Evolutionary conservation across 1,140 invertebrate genomes (phyloP).

Genomic region (Cataglyphis hispanica): DNA sequence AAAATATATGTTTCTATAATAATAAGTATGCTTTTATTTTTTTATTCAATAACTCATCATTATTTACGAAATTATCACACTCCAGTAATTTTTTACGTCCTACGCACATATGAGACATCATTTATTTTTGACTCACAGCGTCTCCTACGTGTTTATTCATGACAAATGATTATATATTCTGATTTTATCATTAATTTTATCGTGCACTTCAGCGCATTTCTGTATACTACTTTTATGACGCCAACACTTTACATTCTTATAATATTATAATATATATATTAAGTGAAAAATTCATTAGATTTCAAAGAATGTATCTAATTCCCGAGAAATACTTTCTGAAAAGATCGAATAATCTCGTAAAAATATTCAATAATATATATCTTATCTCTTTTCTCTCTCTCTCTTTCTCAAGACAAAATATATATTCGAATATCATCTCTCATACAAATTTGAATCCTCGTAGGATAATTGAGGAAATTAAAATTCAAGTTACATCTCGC

Average conservation of each 20-base stretch:
- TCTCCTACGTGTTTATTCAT: constrained; percentile 17
- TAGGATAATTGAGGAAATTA: constrained; percentile 42
- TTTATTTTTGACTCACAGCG: constrained; percentile 7
- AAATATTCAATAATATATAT: constrained; percentile 11
- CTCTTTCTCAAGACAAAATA: neutral
- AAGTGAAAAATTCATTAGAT: constrained; percentile 2
- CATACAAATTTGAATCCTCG: neutral
- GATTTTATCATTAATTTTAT: constrained; percentile 32
- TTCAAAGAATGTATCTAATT: neutral
- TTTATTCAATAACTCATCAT: neutral
- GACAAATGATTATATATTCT: constrained; percentile 29
- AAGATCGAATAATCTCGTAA: neutral
- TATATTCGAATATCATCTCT: constrained; percentile 22
- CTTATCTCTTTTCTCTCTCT: no score
- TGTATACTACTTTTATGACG: neutral
- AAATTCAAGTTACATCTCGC: constrained; percentile 37
- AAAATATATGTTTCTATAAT: neutral
- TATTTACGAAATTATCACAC: neutral
- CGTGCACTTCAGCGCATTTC: neutral
- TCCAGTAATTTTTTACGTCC: constrained; percentile 7
- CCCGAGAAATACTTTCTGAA: neutral
- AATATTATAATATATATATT: neutral
- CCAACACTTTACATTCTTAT: neutral
- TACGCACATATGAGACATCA: neutral
- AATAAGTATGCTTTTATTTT: neutral